Evolutionary conservation across 2,888 invertebrate species (phyloP).

Genomic region (Caenorhabditis macrosperma): DNA sequence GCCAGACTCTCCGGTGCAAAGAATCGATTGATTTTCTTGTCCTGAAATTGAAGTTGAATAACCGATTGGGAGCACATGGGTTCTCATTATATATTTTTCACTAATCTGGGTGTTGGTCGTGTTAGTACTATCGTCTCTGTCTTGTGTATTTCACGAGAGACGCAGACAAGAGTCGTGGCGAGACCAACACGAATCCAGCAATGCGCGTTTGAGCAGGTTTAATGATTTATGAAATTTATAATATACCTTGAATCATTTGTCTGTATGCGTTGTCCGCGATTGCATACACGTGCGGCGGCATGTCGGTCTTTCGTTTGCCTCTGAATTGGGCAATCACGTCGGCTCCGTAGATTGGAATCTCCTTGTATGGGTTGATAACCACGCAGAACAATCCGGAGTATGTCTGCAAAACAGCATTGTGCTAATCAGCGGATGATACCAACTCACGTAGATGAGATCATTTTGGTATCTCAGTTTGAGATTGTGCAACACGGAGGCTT

Average conservation of each 20-base stretch:
- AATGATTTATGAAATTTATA: no score
- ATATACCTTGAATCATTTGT: slow-evolving; percentile 95
- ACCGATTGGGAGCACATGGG: no score
- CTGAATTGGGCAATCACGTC: slow-evolving; percentile 99
- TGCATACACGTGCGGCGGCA: slow-evolving; percentile 99
- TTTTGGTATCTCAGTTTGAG: slow-evolving; percentile 99
- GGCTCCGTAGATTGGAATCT: slow-evolving; percentile 97
- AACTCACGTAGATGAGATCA: slow-evolving; percentile 98
- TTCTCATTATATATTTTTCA: no score
- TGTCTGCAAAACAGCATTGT: slow-evolving; percentile 90
- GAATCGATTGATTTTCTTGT: slow-evolving; percentile 98
- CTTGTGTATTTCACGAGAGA: no score
- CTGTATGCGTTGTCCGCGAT: slow-evolving; percentile 99
- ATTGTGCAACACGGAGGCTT: slow-evolving; percentile 99
- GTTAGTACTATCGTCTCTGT: no score
- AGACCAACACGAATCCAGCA: no score
- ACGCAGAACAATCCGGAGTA: slow-evolving; percentile 99
- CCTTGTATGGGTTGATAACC: slow-evolving; percentile 95
- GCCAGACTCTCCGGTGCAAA: slow-evolving; percentile 99
- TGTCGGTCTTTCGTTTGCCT: slow-evolving; percentile 88
- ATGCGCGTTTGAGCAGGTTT: no score
- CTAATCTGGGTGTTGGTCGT: no score
- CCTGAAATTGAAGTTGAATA: slow-evolving; percentile 86
- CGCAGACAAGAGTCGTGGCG: no score
- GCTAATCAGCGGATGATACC: neutral